A percentile compares a stretch with the other conserved stretches of the same genome.
These are phyloP conservation scores for Dallia pectoralis DNA, from an alignment of 2,797 vertebrate species.

Conservation along the genomic window DNA sequence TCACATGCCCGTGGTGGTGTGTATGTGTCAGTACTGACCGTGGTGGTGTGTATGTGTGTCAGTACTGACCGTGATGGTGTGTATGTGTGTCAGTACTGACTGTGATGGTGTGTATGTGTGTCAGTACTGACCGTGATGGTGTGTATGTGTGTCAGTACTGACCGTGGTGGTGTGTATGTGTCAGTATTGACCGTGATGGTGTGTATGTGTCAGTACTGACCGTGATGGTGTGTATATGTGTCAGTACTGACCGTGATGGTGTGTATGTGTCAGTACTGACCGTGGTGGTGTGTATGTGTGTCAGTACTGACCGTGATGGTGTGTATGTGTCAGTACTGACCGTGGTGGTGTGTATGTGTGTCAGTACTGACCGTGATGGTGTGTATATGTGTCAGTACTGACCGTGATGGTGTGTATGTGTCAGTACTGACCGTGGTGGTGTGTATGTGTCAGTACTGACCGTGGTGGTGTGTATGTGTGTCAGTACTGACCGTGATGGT, in stretches of 20 bases:
- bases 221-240: slow-evolving; percentile 1
- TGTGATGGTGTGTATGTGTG: slow-evolving; percentile 90
- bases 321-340: background rate
- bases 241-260: too few relatives aligned
- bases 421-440: background rate
- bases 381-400: background rate
- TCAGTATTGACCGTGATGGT: too few relatives aligned
- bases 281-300: slow-evolving; percentile 3
- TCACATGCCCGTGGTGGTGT: background rate
- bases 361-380: too few relatives aligned
- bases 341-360: slow-evolving; percentile 3
- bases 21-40: slow-evolving; percentile 64
- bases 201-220: background rate
- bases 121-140: slow-evolving; percentile 86
- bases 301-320: too few relatives aligned
- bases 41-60: slow-evolving; percentile 91
- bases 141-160: too few relatives aligned
- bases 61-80: slow-evolving; percentile 86
- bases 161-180: slow-evolving; percentile 93
- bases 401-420: background rate
- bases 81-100: too few relatives aligned
- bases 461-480: slow-evolving; percentile 3
- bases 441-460: background rate
- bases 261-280: background rate
- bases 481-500: slow-evolving; percentile 82